A percentile compares a stretch with the other conserved stretches of the same genome.
phyloP scores from a whole-genome alignment of 2,113 vertebrate genomes.

The Patagioenas fasciata region DNA sequence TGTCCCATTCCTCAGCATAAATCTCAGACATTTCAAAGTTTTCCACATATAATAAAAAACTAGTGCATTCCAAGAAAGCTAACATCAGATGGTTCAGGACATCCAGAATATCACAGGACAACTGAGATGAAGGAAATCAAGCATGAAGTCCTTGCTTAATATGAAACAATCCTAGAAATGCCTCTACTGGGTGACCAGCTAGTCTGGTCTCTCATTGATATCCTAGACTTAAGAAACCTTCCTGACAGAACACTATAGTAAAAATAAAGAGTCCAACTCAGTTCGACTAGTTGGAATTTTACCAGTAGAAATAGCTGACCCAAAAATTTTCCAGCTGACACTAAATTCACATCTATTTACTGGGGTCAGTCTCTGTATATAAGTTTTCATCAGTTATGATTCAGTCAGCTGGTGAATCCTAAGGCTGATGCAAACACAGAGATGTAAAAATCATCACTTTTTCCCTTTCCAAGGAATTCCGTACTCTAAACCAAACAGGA shows the following conservation, averaged over 20 bases:
- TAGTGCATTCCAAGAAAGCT: background rate
- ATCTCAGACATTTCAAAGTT: background rate
- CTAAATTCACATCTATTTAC: background rate
- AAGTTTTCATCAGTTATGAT: background rate
- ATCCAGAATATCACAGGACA: background rate
- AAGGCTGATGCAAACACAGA: background rate
- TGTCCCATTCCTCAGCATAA: background rate
- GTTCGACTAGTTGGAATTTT: background rate
- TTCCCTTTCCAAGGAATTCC: background rate
- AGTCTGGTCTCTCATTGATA: background rate
- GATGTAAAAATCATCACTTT: background rate
- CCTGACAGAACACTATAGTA: background rate
- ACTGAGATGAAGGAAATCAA: background rate
- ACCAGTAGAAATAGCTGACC: background rate
- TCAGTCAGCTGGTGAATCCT: background rate
- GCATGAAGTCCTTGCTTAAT: background rate
- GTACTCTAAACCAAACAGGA: background rate
- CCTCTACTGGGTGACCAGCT: background rate
- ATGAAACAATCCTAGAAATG: background rate
- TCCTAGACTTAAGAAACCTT: background rate
- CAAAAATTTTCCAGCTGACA: background rate
- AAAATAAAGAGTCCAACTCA: background rate
- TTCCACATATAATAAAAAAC: background rate
- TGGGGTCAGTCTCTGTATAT: background rate
- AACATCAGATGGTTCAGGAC: background rate